Evolutionary conservation across 1,140 invertebrate species (phyloP).

Genomic region (Magallana ariakensis): DNA sequence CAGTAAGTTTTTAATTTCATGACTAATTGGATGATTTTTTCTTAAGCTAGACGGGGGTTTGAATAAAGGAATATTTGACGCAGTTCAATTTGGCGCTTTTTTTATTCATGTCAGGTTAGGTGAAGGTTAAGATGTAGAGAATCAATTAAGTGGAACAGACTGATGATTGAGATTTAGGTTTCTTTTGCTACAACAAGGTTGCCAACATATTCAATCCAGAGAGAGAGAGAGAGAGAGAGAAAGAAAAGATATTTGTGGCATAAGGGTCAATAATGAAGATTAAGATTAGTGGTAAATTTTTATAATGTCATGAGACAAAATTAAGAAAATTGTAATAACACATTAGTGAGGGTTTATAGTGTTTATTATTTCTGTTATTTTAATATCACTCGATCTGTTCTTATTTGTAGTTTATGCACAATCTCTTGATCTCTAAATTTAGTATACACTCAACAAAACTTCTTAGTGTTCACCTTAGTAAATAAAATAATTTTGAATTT

Average conservation of each 20-base stretch:
- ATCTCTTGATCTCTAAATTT: not conserved
- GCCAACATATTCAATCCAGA: not conserved
- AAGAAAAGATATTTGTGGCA: not conserved
- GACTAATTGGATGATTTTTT: constrained; percentile 16
- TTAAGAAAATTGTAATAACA: constrained; percentile 1
- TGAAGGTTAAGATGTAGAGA: constrained; percentile 6
- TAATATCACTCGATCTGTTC: not conserved
- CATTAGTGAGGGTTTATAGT: not conserved
- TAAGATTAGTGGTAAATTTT: not conserved
- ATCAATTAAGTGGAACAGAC: not conserved
- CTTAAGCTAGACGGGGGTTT: not conserved
- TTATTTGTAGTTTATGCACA: not conserved
- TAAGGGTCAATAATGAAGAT: not conserved
- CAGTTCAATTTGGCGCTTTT: constrained; percentile 20
- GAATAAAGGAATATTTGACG: constrained; percentile 13
- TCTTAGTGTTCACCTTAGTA: too few species aligned
- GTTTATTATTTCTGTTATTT: not conserved
- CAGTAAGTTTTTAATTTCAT: not conserved
- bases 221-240: not conserved
- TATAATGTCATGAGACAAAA: not conserved
- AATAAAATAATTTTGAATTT: too few species aligned
- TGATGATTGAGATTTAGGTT: constrained; percentile 7
- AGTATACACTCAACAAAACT: not conserved
- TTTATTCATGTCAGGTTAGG: constrained; percentile 5
- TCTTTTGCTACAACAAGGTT: not conserved